Conservation (phyloP, 2,113 vertebrate species). For the Synodontis membranacea region DNA sequence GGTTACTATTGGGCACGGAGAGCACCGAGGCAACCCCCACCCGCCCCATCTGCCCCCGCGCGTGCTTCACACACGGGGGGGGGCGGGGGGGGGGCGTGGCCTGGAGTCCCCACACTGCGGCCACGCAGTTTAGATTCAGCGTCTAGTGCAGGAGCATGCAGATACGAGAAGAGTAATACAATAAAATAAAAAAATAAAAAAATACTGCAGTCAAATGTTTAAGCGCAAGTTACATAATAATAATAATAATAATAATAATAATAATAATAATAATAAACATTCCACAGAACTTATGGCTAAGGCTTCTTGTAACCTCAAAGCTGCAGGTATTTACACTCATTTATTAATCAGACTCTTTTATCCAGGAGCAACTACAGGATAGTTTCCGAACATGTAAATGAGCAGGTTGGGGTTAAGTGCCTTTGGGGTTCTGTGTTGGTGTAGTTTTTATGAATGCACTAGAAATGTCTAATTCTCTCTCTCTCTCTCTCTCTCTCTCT, state of each 20-base stretch:
- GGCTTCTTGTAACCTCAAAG: not conserved
- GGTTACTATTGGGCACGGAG: constrained; percentile 27
- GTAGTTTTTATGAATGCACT: not conserved
- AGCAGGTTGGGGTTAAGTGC: not conserved
- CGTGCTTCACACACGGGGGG: constrained; percentile 24
- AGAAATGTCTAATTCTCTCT: not conserved
- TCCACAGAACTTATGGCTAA: not conserved
- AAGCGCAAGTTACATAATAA: not conserved
- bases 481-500: not conserved
- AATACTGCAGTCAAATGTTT: not conserved
- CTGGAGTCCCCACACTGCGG: constrained; percentile 36
- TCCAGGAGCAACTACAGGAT: not conserved
- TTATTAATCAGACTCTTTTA: not conserved
- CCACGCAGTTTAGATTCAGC: no score
- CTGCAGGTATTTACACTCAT: not conserved
- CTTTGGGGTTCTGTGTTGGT: not conserved
- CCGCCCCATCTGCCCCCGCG: constrained; percentile 35
- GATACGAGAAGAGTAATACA: not conserved
- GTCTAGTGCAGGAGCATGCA: not conserved
- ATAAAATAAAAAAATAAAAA: no score
- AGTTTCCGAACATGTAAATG: not conserved
- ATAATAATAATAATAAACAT: constrained; percentile 1
- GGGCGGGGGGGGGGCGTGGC: constrained; percentile 38
- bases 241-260: not conserved
- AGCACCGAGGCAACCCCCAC: constrained; percentile 33